A percentile compares a stretch with the other conserved stretches of the same genome.
These are phyloP conservation scores for Erinaceus europaeus DNA, from an alignment of 2,113 vertebrate genomes.

Conservation along the genomic window DNA sequence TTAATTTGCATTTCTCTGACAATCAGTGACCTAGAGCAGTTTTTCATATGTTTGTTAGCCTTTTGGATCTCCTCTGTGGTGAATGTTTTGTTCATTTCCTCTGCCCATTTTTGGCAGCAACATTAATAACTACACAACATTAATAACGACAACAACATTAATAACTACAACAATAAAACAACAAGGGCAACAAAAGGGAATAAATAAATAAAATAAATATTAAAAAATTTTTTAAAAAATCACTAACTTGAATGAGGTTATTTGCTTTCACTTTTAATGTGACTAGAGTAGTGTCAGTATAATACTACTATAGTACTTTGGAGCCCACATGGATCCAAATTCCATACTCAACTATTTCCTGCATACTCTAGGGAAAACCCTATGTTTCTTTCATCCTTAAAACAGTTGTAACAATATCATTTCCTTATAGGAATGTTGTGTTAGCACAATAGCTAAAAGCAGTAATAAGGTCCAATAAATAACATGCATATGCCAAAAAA, in stretches of 20 bases:
- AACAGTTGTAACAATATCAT: neutral
- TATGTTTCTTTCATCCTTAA: neutral
- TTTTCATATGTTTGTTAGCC: too few species aligned
- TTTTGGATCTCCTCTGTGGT: too few species aligned
- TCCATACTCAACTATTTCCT: neutral
- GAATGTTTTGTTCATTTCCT: too few species aligned
- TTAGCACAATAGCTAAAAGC: neutral
- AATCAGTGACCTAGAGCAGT: too few species aligned
- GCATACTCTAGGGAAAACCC: neutral
- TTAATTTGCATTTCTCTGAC: too few species aligned
- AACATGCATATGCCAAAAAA: neutral
- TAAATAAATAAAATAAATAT: too few species aligned
- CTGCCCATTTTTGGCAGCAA: too few species aligned
- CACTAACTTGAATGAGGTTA: neutral
- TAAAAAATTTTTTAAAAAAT: too few species aligned
- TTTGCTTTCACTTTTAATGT: neutral
- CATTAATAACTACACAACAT: too few species aligned
- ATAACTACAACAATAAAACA: too few species aligned
- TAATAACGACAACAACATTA: too few species aligned
- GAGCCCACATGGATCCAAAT: neutral
- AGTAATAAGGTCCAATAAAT: neutral
- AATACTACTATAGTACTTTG: neutral
- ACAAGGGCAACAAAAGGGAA: too few species aligned
- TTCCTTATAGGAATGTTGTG: neutral
- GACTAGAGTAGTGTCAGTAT: neutral